These are phyloP conservation scores for Drosophila kikkawai DNA, from an alignment of 1,140 invertebrate species.

Conservation along the genomic window DNA sequence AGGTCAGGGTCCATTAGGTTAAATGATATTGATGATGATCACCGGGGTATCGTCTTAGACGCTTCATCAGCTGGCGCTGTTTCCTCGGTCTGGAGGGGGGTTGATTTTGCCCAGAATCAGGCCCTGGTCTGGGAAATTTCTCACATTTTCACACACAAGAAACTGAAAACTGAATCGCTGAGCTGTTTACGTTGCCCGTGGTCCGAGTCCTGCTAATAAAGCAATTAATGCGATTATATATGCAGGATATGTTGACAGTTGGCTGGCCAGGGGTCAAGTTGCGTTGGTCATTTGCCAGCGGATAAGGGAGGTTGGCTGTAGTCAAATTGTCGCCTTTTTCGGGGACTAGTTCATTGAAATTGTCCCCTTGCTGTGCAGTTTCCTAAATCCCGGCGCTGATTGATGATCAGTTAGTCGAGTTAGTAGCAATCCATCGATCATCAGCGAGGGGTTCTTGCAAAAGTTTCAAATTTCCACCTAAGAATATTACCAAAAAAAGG, in stretches of 20 bases:
- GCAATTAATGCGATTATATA: conserved; percentile 80
- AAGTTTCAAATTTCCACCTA: conserved; percentile 67
- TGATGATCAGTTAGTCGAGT: conserved; percentile 26
- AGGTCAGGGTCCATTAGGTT: conserved; percentile 83
- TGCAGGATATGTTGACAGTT: conserved; percentile 71
- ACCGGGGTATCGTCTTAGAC: conserved; percentile 8
- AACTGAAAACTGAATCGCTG: conserved; percentile 43
- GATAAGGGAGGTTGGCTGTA: conserved; percentile 15
- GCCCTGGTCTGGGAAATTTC: conserved; percentile 55
- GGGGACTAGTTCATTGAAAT: conserved; percentile 10
- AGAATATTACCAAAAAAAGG: conserved; percentile 49
- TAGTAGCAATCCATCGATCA: conserved; percentile 55
- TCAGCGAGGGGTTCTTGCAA: conserved; percentile 32
- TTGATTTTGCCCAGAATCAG: conserved; percentile 35
- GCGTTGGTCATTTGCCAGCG: conserved; percentile 57
- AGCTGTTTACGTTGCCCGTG: conserved; percentile 60
- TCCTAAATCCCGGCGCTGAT: conserved; percentile 26
- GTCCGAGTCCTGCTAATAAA: conserved; percentile 62
- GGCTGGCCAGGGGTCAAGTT: conserved; percentile 69
- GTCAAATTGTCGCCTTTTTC: conserved; percentile 19
- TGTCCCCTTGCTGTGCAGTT: conserved; percentile 33
- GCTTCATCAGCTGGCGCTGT: conserved; percentile 64
- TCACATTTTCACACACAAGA: conserved; percentile 58
- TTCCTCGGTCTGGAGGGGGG: conserved; percentile 38
- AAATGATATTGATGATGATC: conserved; percentile 82